Evolutionary conservation across 2,797 vertebrate genomes (phyloP).

Genomic region (Loriculus beryllinus): DNA sequence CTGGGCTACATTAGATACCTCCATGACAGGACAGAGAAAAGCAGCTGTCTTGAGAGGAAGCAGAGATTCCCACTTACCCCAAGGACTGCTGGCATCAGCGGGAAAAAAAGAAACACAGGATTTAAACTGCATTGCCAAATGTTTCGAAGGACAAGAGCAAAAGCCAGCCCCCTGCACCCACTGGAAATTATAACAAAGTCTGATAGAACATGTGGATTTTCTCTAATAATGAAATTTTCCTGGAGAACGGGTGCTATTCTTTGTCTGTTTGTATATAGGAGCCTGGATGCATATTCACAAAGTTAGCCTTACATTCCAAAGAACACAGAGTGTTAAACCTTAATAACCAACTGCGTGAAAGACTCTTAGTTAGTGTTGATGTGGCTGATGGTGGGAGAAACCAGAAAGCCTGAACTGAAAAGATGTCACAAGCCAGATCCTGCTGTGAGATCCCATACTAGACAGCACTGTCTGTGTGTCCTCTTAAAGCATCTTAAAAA

Average conservation of each 20-base stretch:
- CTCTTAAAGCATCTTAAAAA: not conserved
- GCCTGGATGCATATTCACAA: not conserved
- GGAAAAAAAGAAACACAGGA: not conserved
- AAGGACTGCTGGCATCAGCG: not conserved
- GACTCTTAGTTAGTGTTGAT: not conserved
- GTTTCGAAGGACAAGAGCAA: not conserved
- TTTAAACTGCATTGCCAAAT: not conserved
- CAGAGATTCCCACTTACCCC: not conserved
- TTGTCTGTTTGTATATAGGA: not conserved
- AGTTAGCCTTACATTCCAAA: not conserved
- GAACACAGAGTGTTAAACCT: not conserved
- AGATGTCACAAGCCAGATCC: not conserved
- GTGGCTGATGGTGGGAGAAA: not conserved
- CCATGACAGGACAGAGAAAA: not conserved
- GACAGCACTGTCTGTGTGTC: not conserved
- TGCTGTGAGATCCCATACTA: not conserved
- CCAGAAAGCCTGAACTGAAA: not conserved
- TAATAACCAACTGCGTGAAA: not conserved
- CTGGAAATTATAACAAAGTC: not conserved
- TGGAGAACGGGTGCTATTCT: not conserved
- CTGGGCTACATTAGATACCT: not conserved
- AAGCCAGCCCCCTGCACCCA: not conserved
- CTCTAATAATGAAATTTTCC: not conserved
- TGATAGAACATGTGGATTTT: not conserved
- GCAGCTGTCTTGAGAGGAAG: not conserved